Base-by-base conservation (phyloP, 2,888 invertebrate species). In the Cacoxenus indagator region DNA sequence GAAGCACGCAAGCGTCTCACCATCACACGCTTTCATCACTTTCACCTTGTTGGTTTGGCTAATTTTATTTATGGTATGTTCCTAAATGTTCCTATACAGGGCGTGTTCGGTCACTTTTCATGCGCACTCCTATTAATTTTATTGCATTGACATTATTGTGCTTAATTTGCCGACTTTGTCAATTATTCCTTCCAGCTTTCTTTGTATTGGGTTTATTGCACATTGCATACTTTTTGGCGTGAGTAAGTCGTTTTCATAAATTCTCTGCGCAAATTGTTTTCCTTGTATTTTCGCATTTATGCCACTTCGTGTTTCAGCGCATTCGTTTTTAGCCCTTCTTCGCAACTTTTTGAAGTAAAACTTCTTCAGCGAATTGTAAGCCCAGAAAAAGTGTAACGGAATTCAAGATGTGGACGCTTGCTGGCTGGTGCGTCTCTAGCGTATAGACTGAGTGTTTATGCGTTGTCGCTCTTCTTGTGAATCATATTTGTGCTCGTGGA, bases 41-140 rank as follows among this genome's bases (percentile, higher is more conserved):
- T 48, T 55, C 57, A 59, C 31, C 65, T 75, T 83, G 84, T 81
- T 83, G 81, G 81, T 76, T 76, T 82, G 78, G 76, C 82, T 81
- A 82, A 82, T 82, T 83, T 84, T 84, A 84, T 82, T 82, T 79
- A 84, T n/a, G n/a, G n/a, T n/a, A n/a, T 84, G 84, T 81, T 75
- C 76, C 75, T 84, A 79, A 84, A 81, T 76, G 81, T 70, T 82
- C 65, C 71, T 79, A 77, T 72, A 71, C 78, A 76, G 77, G 78
- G 24, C 8, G 26, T 31, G 62, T 27, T 57, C 51, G 19, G 55
- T n/a, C 57, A 26, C 17, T 9, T 9, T 11, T 22, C 5, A 19
- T 19, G 57, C 77, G 75, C 78, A 84, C 82, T 84, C 84, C 82
- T 84, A 84, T 84, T 83, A 84, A 83, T 83, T 83, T 83, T 79